Conservation (phyloP, 2,113 vertebrate genomes). For the Zapornia atra region DNA sequence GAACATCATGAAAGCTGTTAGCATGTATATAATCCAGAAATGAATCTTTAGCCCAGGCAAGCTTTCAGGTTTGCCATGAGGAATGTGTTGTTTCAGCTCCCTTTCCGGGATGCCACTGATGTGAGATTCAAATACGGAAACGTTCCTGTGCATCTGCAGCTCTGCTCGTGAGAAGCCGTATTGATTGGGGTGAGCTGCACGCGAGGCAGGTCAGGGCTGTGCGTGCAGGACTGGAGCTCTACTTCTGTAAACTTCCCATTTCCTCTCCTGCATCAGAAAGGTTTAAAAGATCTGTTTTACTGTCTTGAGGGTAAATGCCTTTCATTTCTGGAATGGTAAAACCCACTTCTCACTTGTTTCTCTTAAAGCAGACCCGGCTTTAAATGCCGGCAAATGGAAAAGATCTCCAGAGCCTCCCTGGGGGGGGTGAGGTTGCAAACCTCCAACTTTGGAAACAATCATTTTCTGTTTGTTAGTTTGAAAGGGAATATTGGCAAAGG, state of each 20-base stretch:
- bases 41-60: background rate
- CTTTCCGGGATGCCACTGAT: background rate
- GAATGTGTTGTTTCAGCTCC: background rate
- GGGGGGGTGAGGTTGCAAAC: background rate
- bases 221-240: background rate
- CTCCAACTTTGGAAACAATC: background rate
- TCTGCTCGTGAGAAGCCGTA: background rate
- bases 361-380: background rate
- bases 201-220: background rate
- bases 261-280: conserved; percentile 12
- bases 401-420: background rate
- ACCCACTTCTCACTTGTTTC: background rate
- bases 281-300: conserved; percentile 33
- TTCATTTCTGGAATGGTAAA: conserved; percentile 47
- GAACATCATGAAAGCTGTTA: background rate
- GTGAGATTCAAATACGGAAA: background rate
- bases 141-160: background rate
- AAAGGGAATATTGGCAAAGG: background rate
- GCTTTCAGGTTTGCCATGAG: background rate
- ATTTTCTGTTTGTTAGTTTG: background rate
- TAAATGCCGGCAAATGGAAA: background rate
- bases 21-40: background rate
- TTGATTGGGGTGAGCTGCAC: background rate
- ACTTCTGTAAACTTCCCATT: conserved; percentile 17
- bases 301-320: conserved; percentile 59